phyloP scores from a whole-genome alignment of 1,140 invertebrate species.

The Rhagoletis zephyria region DNA sequence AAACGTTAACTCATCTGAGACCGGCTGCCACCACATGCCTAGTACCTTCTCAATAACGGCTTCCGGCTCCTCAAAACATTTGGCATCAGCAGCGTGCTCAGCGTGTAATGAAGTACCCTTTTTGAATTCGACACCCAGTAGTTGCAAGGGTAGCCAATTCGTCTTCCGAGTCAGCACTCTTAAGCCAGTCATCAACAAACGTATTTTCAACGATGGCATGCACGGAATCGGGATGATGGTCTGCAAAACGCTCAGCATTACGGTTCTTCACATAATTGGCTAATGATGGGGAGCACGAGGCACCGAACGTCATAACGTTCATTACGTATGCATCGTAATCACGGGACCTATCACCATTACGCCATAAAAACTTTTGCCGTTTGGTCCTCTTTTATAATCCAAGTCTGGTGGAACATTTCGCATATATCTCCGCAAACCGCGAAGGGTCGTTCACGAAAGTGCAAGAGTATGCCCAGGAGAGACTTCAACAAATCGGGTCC shows the following conservation, averaged over 20 bases:
- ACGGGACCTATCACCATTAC: conserved; percentile 44
- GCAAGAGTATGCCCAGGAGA: conserved; percentile 58
- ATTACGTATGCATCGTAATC: conserved; percentile 56
- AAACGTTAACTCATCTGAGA: conserved; percentile 43
- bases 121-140: background rate
- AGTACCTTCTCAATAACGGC: conserved; percentile 29
- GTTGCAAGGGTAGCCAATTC: background rate
- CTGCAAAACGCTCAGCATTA: conserved; percentile 64
- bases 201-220: conserved; percentile 11
- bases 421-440: conserved; percentile 63
- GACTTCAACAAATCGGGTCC: conserved; percentile 62
- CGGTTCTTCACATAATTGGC: conserved; percentile 63
- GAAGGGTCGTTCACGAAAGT: conserved; percentile 59
- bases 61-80: conserved; percentile 38
- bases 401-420: conserved; percentile 68
- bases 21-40: conserved; percentile 47
- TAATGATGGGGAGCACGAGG: conserved; percentile 64
- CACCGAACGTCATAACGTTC: conserved; percentile 46
- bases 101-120: background rate
- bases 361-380: conserved; percentile 65
- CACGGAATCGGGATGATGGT: background rate
- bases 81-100: background rate
- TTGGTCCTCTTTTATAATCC: conserved; percentile 60
- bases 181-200: conserved; percentile 29
- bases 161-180: background rate